A percentile compares a stretch with the other conserved stretches of the same genome.
These are phyloP conservation scores for Ctenosaura bakeri DNA, from an alignment of 2,797 vertebrate genomes.

Conservation along the genomic window DNA sequence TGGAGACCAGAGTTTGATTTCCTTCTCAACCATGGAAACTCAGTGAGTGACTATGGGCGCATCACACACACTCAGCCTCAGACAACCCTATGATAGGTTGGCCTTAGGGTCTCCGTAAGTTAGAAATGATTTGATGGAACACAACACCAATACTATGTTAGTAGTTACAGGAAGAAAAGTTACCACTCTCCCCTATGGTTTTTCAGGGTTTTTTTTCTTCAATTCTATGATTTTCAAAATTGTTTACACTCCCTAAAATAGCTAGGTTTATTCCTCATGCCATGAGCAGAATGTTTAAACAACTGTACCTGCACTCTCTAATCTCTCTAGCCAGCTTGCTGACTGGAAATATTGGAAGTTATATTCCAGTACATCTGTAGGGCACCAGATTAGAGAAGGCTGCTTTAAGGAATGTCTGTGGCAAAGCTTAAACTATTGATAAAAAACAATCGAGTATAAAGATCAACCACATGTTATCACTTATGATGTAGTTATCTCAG, in stretches of 20 bases:
- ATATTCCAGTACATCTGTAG: neutral
- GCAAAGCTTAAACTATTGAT: neutral
- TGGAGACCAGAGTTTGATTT: too few relatives aligned
- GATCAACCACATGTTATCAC: neutral
- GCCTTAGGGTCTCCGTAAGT: too few relatives aligned
- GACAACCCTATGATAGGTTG: too few relatives aligned
- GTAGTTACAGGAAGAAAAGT: neutral
- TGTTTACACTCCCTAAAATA: conserved; percentile 10
- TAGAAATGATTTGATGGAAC: too few relatives aligned
- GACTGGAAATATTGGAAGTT: neutral
- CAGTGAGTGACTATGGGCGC: too few relatives aligned
- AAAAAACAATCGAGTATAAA: neutral
- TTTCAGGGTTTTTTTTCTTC: neutral
- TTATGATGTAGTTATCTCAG: neutral
- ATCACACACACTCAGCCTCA: too few relatives aligned
- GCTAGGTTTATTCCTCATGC: neutral
- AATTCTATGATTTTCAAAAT: neutral
- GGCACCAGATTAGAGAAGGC: neutral
- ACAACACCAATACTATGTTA: too few relatives aligned
- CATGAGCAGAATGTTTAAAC: neutral
- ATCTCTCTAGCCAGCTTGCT: neutral
- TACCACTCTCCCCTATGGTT: neutral
- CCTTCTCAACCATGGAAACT: too few relatives aligned
- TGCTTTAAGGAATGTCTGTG: conserved; percentile 7
- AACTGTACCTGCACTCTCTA: neutral